Conservation (phyloP, 1,140 invertebrate genomes). For the Oppia nitens region DNA sequence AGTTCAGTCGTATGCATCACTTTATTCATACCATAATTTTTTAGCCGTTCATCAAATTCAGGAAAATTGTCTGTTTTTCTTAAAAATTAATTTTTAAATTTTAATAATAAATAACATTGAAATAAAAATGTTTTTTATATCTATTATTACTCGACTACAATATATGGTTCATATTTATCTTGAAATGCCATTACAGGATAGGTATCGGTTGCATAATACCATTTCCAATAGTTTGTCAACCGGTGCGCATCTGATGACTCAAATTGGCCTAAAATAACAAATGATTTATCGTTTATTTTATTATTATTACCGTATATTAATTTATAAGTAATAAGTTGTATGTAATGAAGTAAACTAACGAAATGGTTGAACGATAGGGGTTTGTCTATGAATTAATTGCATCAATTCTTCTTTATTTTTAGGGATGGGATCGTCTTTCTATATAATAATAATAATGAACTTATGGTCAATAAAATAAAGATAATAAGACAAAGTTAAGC, state of each 20-base stretch:
- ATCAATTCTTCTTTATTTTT: slow-evolving; percentile 24
- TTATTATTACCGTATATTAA: background rate
- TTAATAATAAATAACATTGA: slow-evolving; percentile 11
- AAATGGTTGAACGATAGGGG: slow-evolving; percentile 23
- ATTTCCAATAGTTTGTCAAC: slow-evolving; percentile 25
- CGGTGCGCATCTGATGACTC: slow-evolving; percentile 24
- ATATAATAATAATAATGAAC: background rate
- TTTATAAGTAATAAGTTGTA: background rate
- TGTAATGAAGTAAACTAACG: slow-evolving; percentile 9
- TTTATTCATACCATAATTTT: slow-evolving; percentile 26
- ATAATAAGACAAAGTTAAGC: background rate
- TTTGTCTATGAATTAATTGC: slow-evolving; percentile 23
- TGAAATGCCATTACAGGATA: slow-evolving; percentile 20
- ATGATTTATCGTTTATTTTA: too few species aligned
- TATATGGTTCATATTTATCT: slow-evolving; percentile 25
- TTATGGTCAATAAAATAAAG: background rate
- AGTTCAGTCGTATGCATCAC: slow-evolving; percentile 24
- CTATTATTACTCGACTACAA: slow-evolving; percentile 20
- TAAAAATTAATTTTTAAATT: background rate
- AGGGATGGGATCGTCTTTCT: slow-evolving; percentile 21
- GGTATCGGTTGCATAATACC: slow-evolving; percentile 22
- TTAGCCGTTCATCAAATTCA: slow-evolving; percentile 22
- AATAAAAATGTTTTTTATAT: background rate
- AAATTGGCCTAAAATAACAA: slow-evolving; percentile 14
- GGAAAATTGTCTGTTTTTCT: slow-evolving; percentile 20